Percentiles rank a stretch among this genome's conserved stretches.
Evolutionary conservation across 2,888 invertebrate species (phyloP).

Genomic region (Acanthopleura granulata): DNA sequence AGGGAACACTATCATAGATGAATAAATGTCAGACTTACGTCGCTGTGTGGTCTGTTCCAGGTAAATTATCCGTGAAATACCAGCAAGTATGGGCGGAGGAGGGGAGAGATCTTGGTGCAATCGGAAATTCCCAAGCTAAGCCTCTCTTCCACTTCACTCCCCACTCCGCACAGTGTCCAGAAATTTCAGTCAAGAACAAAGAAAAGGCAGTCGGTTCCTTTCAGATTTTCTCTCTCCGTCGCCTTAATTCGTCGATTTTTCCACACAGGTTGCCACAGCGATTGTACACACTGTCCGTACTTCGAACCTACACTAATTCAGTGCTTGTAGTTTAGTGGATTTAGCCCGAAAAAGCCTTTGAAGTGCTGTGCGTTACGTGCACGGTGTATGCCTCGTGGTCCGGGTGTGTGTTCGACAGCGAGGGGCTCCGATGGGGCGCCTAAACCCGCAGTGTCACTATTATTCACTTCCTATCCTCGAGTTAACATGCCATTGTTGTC

Average conservation of each 20-base stretch:
- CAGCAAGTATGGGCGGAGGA: neutral
- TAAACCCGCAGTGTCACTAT: too few relatives aligned
- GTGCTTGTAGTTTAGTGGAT: too few relatives aligned
- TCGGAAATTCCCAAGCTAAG: neutral
- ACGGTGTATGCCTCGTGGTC: neutral
- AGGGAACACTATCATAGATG: too few relatives aligned
- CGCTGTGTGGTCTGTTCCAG: too few relatives aligned
- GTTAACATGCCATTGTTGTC: neutral
- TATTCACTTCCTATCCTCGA: neutral
- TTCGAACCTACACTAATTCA: too few relatives aligned
- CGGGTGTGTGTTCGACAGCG: neutral
- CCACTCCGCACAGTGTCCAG: neutral
- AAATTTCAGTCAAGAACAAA: slow-evolving; percentile 6
- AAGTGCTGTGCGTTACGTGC: too few relatives aligned
- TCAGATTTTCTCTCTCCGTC: too few relatives aligned
- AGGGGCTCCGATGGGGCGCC: neutral
- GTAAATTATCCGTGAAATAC: neutral
- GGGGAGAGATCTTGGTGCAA: neutral
- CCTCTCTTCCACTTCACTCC: slow-evolving; percentile 5
- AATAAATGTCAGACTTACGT: too few relatives aligned
- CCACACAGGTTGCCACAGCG: too few relatives aligned
- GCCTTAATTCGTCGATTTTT: too few relatives aligned
- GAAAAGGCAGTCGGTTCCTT: neutral
- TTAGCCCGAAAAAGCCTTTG: too few relatives aligned
- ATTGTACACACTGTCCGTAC: too few relatives aligned